Percentiles rank a stretch among this genome's conserved stretches.
Conservation (phyloP, 1,140 invertebrate species). For the Anoplophora glabripennis region DNA sequence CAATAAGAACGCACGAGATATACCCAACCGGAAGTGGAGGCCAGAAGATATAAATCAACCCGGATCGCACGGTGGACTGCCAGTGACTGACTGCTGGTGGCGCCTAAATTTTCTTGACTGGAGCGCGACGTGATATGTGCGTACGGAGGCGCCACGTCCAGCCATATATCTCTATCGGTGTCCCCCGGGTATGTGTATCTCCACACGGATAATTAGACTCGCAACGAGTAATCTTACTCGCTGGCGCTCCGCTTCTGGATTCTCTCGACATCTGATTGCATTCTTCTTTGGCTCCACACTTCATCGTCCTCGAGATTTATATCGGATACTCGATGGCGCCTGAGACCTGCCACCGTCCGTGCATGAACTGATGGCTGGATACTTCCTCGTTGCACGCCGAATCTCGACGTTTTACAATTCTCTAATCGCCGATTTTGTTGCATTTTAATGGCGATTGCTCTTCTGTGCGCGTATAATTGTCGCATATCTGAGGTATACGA, state of each 20-base stretch:
- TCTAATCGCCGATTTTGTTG: too few relatives aligned
- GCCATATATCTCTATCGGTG: constrained; percentile 15
- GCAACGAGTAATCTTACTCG: too few relatives aligned
- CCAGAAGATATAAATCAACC: background rate
- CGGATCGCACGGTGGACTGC: constrained; percentile 11
- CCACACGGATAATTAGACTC: constrained; percentile 9
- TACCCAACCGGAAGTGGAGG: too few relatives aligned
- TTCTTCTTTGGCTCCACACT: constrained; percentile 10
- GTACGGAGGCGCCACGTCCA: constrained; percentile 19
- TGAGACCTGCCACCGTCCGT: background rate
- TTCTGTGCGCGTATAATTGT: too few relatives aligned
- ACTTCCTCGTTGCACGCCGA: too few relatives aligned
- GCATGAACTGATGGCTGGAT: too few relatives aligned
- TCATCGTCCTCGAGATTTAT: constrained; percentile 8
- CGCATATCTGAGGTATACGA: too few relatives aligned
- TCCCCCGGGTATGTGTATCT: constrained; percentile 10
- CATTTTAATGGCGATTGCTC: too few relatives aligned
- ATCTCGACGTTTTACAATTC: too few relatives aligned
- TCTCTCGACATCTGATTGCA: constrained; percentile 10
- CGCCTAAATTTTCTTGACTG: constrained; percentile 28
- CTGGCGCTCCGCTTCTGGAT: constrained; percentile 1
- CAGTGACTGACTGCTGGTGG: constrained; percentile 22
- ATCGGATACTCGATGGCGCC: constrained; percentile 8
- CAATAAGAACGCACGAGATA: too few relatives aligned
- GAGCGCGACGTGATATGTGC: constrained; percentile 9